These are phyloP conservation scores for Xanthia icteritia DNA, from an alignment of 2,888 invertebrate genomes.

Conservation along the genomic window DNA sequence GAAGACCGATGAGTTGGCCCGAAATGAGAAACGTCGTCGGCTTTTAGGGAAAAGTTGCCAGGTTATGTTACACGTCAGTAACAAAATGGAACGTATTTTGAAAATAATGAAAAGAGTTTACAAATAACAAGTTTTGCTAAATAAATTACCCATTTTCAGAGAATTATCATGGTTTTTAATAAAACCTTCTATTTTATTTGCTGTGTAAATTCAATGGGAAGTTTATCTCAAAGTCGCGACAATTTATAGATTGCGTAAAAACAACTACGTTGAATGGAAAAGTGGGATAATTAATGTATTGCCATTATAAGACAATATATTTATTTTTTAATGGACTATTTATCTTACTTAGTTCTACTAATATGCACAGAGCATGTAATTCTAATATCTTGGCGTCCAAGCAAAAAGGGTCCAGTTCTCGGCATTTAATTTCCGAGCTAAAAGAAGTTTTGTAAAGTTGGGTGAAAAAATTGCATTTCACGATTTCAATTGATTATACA, in stretches of 20 bases:
- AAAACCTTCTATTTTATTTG: rapidly evolving
- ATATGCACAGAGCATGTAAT: no score
- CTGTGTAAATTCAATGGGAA: not conserved
- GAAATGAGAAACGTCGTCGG: slow-evolving; percentile 83
- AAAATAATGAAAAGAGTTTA: not conserved
- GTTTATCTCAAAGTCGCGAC: not conserved
- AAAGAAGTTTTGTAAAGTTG: no score
- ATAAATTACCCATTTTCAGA: not conserved
- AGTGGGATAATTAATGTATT: not conserved
- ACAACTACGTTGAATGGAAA: not conserved
- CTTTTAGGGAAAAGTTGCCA: slow-evolving; percentile 72
- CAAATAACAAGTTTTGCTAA: not conserved
- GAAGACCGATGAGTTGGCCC: slow-evolving; percentile 89
- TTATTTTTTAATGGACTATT: not conserved
- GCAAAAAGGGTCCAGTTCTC: no score
- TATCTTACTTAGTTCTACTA: no score
- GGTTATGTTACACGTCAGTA: slow-evolving; percentile 64
- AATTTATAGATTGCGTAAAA: not conserved
- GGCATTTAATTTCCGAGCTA: no score
- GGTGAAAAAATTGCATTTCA: no score
- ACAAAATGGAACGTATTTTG: slow-evolving; percentile 39
- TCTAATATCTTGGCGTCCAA: no score
- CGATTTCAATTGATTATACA: no score
- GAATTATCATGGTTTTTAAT: rapidly evolving
- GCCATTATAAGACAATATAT: not conserved